Evolutionary conservation across 1,140 invertebrate species (phyloP).

Genomic region (Heliconius nattereri): DNA sequence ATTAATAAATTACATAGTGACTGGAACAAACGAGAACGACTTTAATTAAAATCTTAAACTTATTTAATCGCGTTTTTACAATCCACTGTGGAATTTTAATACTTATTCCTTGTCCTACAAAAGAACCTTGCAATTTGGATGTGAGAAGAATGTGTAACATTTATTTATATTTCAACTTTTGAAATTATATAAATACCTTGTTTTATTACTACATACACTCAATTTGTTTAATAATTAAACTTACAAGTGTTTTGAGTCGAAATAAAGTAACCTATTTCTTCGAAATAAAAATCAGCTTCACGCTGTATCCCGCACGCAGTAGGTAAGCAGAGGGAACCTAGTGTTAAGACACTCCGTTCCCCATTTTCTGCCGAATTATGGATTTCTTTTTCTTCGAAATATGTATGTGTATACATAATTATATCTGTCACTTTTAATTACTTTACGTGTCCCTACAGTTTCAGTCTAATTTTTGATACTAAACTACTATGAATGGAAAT

Average conservation of each 20-base stretch:
- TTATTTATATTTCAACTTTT: slow-evolving; percentile 15
- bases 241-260: background rate
- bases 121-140: slow-evolving; percentile 24
- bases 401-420: too few relatives aligned
- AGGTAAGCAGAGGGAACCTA: too few relatives aligned
- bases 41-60: slow-evolving; percentile 15
- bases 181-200: slow-evolving; percentile 11
- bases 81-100: slow-evolving; percentile 26
- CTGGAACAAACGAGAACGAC: background rate
- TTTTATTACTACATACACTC: slow-evolving; percentile 7
- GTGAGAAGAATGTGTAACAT: slow-evolving; percentile 13
- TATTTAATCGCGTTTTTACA: slow-evolving; percentile 28
- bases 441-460: too few relatives aligned
- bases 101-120: slow-evolving; percentile 29
- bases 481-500: too few relatives aligned
- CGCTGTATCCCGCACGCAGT: too few relatives aligned
- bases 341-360: too few relatives aligned
- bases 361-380: too few relatives aligned
- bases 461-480: too few relatives aligned
- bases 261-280: background rate
- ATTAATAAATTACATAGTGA: slow-evolving; percentile 4
- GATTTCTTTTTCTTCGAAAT: background rate
- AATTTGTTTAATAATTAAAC: background rate
- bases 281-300: background rate
- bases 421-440: too few relatives aligned